Base-by-base conservation (phyloP, 2,888 invertebrate genomes). In the Mimas tiliae region DNA sequence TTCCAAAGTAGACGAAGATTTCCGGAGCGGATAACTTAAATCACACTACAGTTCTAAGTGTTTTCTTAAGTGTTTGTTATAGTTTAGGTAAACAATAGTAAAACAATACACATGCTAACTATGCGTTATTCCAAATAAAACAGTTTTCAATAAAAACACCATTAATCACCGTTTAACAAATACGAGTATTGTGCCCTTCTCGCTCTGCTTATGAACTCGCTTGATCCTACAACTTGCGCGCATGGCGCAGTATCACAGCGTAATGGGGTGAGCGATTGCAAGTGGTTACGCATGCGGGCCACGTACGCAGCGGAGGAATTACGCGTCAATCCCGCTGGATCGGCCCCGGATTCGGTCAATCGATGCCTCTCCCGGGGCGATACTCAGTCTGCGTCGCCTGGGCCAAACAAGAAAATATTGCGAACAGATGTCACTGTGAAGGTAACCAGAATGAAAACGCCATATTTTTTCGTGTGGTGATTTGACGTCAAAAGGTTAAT, bases 261-360 rank as follows among this genome's bases (percentile, higher is more conserved):
- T 86, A 86, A 87, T 86, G 85, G 86, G 85, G 86, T 85, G 83
- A 87, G 88, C 90, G 87, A 90, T 90, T 83, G 89, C 81, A 79
- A 73, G 78, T 74, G 75, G 74, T 88, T 85, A 79, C 82, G 86
- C 84, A 93, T 86, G 83, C 93, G 48, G 77, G 69, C 80, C 93
- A 92, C 93, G 93, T 93, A 82, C 71, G 82, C 81, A 79, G 82
- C 78, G 81, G 84, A 87, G 72, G 69, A 91, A 93, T 92, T 91
- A 93, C 92, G 90, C 88, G 84, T 82, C 85, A 86, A 85, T 87
- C 88, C 88, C 87, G 81, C 83, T 80, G 85, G 81, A 83, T 74
- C 79, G 82, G 76, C 76, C 68, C 78, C 76, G 87, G 89, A 89
- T 87, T 88, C 90, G 89, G 90, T 86, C 91, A 90, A 91, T 90